Conservation (phyloP, 2,888 invertebrate species). For the Eilema griseolum region DNA sequence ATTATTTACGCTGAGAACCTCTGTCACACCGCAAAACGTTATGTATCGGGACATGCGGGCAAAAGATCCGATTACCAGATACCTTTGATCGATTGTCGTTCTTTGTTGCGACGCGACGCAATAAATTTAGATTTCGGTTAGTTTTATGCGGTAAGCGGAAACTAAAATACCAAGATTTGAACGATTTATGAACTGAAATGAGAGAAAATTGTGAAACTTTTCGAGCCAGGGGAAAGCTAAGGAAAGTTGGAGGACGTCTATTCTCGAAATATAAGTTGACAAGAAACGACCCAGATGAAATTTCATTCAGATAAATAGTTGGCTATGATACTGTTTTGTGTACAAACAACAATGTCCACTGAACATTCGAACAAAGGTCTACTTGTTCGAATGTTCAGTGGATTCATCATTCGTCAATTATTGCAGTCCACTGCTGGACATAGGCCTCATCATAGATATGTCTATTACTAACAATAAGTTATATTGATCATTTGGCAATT, state of each 20-base stretch:
- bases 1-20: conserved; percentile 47
- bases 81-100: conserved; percentile 56
- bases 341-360: too few species aligned
- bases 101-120: conserved; percentile 41
- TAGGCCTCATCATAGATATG: too few species aligned
- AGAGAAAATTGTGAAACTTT: conserved; percentile 8
- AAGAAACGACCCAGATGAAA: neutral
- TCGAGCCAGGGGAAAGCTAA: neutral
- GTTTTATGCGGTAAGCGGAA: conserved; percentile 19
- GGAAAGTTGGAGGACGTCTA: neutral
- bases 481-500: too few species aligned
- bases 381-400: too few species aligned
- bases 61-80: conserved; percentile 61
- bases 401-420: too few species aligned
- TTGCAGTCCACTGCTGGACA: too few species aligned
- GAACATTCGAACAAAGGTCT: too few species aligned
- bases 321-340: too few species aligned
- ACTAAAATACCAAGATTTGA: conserved; percentile 11
- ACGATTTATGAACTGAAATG: conserved; percentile 7
- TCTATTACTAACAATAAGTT: too few species aligned
- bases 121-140: conserved; percentile 55
- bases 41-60: conserved; percentile 57
- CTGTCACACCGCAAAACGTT: conserved; percentile 50
- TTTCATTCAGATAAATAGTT: neutral
- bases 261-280: neutral